phyloP scores from a whole-genome alignment of 2,797 vertebrate species.

The Cossypha caffra region DNA sequence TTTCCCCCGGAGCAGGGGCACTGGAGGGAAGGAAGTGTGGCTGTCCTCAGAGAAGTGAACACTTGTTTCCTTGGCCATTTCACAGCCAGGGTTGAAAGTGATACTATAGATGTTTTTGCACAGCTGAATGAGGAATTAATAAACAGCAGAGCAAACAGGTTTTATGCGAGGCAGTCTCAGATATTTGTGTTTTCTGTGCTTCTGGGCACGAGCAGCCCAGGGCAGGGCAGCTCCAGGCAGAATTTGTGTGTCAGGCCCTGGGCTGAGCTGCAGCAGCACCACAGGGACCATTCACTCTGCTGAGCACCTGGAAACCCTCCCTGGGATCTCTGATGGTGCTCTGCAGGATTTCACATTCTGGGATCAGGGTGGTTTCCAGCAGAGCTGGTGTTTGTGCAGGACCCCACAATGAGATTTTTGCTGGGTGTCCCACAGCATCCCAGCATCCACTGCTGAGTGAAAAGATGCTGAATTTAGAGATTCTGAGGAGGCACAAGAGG shows the following conservation, averaged over 20 bases:
- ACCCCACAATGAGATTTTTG: fast-evolving
- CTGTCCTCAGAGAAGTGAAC: neutral
- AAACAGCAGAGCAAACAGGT: neutral
- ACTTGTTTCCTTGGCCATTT: slow-evolving; percentile 15
- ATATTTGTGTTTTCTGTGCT: neutral
- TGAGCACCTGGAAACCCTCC: neutral
- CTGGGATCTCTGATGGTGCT: neutral
- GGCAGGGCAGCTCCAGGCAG: neutral
- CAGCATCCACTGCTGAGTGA: neutral
- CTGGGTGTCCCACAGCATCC: neutral
- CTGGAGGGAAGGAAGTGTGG: neutral
- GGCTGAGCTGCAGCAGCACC: neutral
- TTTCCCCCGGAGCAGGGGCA: slow-evolving; percentile 37
- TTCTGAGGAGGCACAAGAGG: neutral
- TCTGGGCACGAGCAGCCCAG: neutral
- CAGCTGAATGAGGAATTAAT: neutral
- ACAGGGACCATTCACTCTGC: fast-evolving
- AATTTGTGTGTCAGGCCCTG: neutral
- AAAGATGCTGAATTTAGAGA: neutral
- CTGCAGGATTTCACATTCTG: neutral
- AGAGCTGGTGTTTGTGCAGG: neutral
- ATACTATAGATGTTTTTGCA: neutral
- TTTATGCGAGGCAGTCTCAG: neutral
- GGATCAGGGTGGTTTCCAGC: neutral
- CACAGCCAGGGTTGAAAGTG: neutral